Conservation (phyloP, 2,888 invertebrate species). For the Loripinus fragilis region DNA sequence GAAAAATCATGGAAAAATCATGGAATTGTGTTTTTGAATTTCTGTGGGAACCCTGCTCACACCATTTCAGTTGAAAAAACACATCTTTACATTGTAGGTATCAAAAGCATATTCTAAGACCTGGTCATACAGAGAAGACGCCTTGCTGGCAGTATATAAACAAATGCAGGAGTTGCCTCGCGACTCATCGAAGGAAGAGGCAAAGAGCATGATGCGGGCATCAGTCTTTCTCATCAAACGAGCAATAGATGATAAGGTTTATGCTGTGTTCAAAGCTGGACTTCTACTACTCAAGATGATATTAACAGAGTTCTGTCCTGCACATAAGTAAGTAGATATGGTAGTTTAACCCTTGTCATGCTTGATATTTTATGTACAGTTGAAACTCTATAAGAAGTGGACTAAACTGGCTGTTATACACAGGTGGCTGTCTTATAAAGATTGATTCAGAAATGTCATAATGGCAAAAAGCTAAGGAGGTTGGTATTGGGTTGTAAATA, state of each 20-base stretch:
- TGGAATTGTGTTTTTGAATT: no score
- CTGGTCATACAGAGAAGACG: constrained; percentile 82
- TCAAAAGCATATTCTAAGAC: constrained; percentile 83
- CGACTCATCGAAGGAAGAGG: constrained; percentile 78
- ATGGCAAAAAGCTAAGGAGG: no score
- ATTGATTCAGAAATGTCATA: no score
- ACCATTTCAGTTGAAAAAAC: no score
- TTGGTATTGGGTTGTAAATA: no score
- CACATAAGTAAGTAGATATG: constrained; percentile 81
- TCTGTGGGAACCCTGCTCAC: no score
- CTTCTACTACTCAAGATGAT: constrained; percentile 77
- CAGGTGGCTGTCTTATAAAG: no score
- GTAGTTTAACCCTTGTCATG: no score
- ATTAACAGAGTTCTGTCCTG: constrained; percentile 78
- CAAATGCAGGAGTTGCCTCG: constrained; percentile 75
- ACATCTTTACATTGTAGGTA: constrained; percentile 78
- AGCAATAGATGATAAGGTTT: constrained; percentile 82
- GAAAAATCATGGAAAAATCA: no score
- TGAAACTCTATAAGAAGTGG: no score
- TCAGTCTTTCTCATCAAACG: constrained; percentile 79
- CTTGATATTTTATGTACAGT: no score
- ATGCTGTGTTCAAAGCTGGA: constrained; percentile 81
- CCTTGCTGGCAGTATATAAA: constrained; percentile 79
- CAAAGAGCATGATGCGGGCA: constrained; percentile 77
- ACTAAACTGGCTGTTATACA: no score